Evolutionary conservation across 2,888 invertebrate species (phyloP).

Genomic region (Cryptosula pallasiana): DNA sequence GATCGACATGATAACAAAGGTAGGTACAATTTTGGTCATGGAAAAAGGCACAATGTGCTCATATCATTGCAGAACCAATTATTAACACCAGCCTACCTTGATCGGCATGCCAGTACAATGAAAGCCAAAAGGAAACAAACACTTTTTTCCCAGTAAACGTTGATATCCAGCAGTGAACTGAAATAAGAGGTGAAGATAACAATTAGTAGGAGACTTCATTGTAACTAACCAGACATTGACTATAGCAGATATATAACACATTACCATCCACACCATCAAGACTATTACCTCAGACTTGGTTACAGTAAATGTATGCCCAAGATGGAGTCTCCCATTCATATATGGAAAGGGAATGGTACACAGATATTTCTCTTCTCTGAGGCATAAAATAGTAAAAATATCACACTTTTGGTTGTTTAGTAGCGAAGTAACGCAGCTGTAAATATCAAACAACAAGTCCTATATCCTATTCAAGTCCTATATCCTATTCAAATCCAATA

Average conservation of each 20-base stretch:
- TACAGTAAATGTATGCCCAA: conserved; percentile 94
- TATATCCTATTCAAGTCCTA: too few species aligned
- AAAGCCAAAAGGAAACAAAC: conserved; percentile 93
- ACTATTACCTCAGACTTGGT: conserved; percentile 88
- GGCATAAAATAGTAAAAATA: conserved; percentile 59
- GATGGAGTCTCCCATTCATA: conserved; percentile 96
- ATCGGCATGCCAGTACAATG: conserved; percentile 99
- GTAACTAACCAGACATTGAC: too few species aligned
- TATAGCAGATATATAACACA: not conserved
- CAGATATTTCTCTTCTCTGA: conserved; percentile 71
- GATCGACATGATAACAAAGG: too few species aligned
- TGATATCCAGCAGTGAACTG: conserved; percentile 87
- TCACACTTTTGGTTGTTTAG: too few species aligned
- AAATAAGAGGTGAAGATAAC: conserved; percentile 46
- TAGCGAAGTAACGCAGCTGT: too few species aligned
- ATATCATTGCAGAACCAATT: too few species aligned
- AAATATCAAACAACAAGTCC: too few species aligned
- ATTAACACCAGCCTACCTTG: conserved; percentile 61
- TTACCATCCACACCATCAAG: not conserved
- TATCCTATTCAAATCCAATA: too few species aligned
- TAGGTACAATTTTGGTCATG: too few species aligned
- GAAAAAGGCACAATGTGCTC: too few species aligned
- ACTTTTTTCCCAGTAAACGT: conserved; percentile 81
- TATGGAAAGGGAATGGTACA: conserved; percentile 97
- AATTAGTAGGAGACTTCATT: not conserved